These are phyloP conservation scores for Tenodera sinensis DNA, from an alignment of 2,888 invertebrate genomes.

Conservation along the genomic window DNA sequence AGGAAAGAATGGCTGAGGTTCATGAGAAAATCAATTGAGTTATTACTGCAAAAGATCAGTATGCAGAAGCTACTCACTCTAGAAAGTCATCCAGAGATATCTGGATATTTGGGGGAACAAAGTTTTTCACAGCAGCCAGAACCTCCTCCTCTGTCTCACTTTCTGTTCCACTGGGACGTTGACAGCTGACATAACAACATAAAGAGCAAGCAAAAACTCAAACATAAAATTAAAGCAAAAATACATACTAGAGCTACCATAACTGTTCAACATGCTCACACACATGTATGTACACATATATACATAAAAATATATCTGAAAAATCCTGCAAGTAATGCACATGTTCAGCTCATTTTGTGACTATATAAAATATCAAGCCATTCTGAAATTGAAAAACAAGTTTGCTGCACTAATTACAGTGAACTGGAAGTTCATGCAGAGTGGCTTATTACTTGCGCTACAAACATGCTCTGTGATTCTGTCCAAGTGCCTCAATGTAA, in stretches of 20 bases:
- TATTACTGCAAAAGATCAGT: constrained; percentile 28
- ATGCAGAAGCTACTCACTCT: constrained; percentile 45
- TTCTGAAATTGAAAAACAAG: not conserved
- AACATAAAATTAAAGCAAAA: not conserved
- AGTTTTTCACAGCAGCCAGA: constrained; percentile 43
- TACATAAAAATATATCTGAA: not conserved
- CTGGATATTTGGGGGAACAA: constrained; percentile 41
- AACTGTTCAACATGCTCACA: not conserved
- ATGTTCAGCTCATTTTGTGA: not conserved
- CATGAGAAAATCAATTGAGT: not conserved
- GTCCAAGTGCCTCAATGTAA: not conserved
- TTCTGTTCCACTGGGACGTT: constrained; percentile 63
- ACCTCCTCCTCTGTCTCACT: constrained; percentile 73
- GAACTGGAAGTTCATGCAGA: not conserved
- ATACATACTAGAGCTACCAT: not conserved
- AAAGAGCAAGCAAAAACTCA: constrained; percentile 24
- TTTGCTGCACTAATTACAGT: not conserved
- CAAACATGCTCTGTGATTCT: not conserved
- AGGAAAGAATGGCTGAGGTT: not conserved
- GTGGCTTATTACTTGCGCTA: not conserved
- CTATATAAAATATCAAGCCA: too few species aligned
- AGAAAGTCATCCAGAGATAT: constrained; percentile 46
- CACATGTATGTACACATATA: not conserved
- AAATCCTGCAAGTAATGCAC: not conserved
- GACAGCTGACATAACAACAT: constrained; percentile 17